Evolutionary conservation across 2,113 vertebrate genomes (phyloP).

Genomic region (Rhinoptilus africanus): DNA sequence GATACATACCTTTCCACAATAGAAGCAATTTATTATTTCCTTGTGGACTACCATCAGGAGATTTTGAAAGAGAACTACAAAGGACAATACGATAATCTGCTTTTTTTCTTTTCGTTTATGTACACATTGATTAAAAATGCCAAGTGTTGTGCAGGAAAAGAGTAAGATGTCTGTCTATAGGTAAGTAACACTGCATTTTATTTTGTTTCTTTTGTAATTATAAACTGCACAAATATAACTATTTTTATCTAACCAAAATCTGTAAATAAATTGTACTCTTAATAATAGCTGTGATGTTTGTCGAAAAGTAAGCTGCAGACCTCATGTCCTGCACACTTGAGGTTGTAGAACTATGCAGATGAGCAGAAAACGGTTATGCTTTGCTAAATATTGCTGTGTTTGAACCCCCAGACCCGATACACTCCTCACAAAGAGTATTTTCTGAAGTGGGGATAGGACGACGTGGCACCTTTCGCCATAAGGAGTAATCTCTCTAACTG

Average conservation of each 20-base stretch:
- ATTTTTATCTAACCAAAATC: neutral
- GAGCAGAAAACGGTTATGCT: neutral
- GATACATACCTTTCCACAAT: conserved; percentile 95
- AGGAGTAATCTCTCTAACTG: neutral
- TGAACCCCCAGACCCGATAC: neutral
- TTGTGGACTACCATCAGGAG: conserved; percentile 88
- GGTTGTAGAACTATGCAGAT: neutral
- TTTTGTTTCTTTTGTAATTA: neutral
- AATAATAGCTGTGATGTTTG: neutral
- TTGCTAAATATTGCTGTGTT: neutral
- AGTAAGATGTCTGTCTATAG: conserved; percentile 32
- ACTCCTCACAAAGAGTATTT: neutral
- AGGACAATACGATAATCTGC: conserved; percentile 94
- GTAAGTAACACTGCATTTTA: neutral
- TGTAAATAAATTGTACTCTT: neutral
- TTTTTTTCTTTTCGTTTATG: conserved; percentile 96
- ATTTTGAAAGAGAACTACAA: conserved; percentile 81
- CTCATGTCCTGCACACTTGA: neutral
- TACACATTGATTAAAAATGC: conserved; percentile 88
- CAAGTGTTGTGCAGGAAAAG: conserved; percentile 78
- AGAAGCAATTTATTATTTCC: conserved; percentile 96
- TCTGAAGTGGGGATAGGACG: neutral
- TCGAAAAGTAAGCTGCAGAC: neutral
- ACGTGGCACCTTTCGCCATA: neutral
- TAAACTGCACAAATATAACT: neutral